A percentile compares a stretch with the other conserved stretches of the same genome.
These are phyloP conservation scores for Platygyra sinensis DNA, from an alignment of 64 coral and sea anemone species.

Conservation along the genomic window DNA sequence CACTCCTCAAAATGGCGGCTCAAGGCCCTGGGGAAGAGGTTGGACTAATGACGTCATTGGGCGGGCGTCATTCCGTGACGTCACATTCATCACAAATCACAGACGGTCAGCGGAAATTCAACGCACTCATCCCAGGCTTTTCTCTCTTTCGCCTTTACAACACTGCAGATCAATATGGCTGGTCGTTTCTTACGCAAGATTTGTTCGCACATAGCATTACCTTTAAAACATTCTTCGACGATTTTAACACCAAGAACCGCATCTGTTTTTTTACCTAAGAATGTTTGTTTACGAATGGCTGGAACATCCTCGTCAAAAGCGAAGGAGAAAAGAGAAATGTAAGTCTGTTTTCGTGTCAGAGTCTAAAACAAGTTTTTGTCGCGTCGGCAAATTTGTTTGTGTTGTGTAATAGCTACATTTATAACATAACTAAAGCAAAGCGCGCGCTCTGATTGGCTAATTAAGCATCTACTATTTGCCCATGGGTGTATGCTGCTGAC, in stretches of 20 bases:
- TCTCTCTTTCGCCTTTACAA: too few species aligned
- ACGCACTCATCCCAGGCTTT: neutral
- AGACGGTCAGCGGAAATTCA: neutral
- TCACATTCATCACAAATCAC: too few species aligned
- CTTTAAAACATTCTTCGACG: neutral
- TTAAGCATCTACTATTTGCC: too few species aligned
- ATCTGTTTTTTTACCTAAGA: neutral
- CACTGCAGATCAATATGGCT: neutral
- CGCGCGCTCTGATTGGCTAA: too few species aligned
- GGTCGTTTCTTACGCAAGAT: neutral
- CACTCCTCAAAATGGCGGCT: too few species aligned
- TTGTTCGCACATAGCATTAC: neutral
- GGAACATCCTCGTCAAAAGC: slow-evolving; percentile 17
- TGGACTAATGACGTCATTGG: too few species aligned
- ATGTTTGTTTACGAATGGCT: slow-evolving; percentile 5
- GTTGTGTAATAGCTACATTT: neutral
- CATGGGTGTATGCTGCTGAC: too few species aligned
- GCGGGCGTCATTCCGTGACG: neutral
- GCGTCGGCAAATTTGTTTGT: neutral
- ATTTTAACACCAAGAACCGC: neutral
- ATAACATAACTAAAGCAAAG: too few species aligned
- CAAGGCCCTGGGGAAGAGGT: too few species aligned
- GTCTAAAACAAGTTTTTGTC: neutral
- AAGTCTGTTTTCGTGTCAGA: neutral
- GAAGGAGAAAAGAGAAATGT: slow-evolving; percentile 35